These are phyloP conservation scores for Batillaria attramentaria DNA, from an alignment of 1,140 invertebrate species.

Conservation along the genomic window DNA sequence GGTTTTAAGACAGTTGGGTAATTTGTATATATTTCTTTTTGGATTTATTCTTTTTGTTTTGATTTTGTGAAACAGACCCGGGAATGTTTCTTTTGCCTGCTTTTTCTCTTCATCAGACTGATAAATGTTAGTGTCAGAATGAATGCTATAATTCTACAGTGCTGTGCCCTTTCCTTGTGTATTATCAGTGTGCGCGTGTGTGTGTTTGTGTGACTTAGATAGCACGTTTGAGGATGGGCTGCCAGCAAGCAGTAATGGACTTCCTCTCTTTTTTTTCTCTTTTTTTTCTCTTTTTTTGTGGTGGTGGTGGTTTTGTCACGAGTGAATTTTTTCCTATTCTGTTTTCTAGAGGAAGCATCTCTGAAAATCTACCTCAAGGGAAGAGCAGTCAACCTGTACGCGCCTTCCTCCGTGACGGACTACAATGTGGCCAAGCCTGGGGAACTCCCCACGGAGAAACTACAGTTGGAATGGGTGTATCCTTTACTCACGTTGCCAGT, in stretches of 20 bases:
- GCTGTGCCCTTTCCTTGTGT: too few relatives aligned
- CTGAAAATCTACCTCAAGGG: slow-evolving; percentile 85
- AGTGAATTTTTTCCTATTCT: not conserved
- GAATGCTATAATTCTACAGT: too few relatives aligned
- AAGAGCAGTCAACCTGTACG: slow-evolving; percentile 84
- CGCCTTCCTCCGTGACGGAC: slow-evolving; percentile 77
- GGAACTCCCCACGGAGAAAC: slow-evolving; percentile 80
- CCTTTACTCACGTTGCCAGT: too few relatives aligned
- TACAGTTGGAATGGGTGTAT: slow-evolving; percentile 95
- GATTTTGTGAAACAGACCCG: too few relatives aligned
- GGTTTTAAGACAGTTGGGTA: too few relatives aligned
- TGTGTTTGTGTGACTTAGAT: not conserved
- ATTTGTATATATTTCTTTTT: too few relatives aligned
- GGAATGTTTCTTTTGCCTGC: too few relatives aligned
- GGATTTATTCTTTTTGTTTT: too few relatives aligned
- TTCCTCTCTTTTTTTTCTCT: not conserved
- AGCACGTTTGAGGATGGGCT: not conserved
- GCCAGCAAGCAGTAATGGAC: not conserved
- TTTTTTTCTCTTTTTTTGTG: not conserved
- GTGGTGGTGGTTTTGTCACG: not conserved
- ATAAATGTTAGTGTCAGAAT: too few relatives aligned
- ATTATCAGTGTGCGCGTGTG: not conserved
- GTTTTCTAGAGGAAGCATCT: slow-evolving; percentile 58
- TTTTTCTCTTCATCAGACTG: too few relatives aligned
- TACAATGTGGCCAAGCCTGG: slow-evolving; percentile 49